Evolutionary conservation across 1,140 invertebrate species (phyloP), one percentile per base, ranked within the genome.

Genomic region (Amyelois transitella): DNA sequence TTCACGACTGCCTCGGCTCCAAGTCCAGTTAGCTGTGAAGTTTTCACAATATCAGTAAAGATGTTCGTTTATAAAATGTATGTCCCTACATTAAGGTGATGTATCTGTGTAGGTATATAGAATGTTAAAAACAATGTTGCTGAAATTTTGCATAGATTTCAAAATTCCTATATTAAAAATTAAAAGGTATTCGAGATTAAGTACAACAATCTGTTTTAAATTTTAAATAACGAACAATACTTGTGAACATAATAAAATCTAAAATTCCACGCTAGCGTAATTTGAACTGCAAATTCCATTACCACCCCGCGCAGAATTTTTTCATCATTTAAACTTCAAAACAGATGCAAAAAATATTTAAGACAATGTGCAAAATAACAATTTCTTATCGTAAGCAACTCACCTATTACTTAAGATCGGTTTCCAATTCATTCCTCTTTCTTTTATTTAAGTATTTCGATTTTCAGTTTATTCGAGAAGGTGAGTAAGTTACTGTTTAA

Each of bases 11-110:
- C 62, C 49, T 60, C 47, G 17, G 55, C 47, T 53, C 57, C 57
- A 12, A 61, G 53, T 62, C 54, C 61, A 56, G 62, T 64, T 60
- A 67, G 65, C 68, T 71, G 68, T 71, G 64, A 62, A 67, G 62
- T 61, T 66, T 60, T 51, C 64, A 69, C 45, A 64, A 58, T 59
- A 58, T 62, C 61, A 71, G 32, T 62, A 63, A 58, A 55, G 28
- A 14, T n/a, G n/a, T 14, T 38, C 32, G 17, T 1, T 8, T 5
- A 24, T 5, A 24, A 24, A 24, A 5, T 24, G 22, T 24, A 38
- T 14, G 5, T 38, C n/a, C 32, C 8, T 38, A 38, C 25, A 6
- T 12, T n/a, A n/a, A n/a, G n/a, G n/a, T n/a, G n/a, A n/a, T n/a
- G n/a, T n/a, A n/a, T n/a, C n/a, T n/a, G n/a, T n/a, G n/a, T n/a